Base-by-base conservation (phyloP, 2,797 vertebrate species). In the Neosilurus mollespiculum region DNA sequence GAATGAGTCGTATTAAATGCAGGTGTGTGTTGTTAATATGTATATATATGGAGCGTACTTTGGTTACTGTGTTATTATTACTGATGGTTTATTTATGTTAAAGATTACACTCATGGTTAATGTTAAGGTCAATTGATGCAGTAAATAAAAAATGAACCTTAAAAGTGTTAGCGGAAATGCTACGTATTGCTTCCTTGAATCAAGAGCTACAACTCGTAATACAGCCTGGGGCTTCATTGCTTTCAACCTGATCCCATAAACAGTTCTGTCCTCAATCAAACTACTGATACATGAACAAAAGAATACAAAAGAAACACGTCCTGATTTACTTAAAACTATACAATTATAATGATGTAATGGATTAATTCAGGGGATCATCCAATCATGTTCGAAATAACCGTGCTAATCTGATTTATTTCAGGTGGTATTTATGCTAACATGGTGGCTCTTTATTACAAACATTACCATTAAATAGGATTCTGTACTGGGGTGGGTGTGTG, bases 181-280 rank as follows among this genome's bases (percentile, higher is more conserved):
- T 77, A 16, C 62, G 20, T 49, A 64, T 70, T 85, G 79, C 64
- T 84, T 76, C 78, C 77, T 81, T 70, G 9, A 61, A 77, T 20
- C 53, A 76, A 62, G 3, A 58, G 14, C 51, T 7, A 34, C 5
- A 15, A 9, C 24, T 26, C 20, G n/a, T 76, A 14, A 69, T 15
- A 34, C 54, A 61, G n/a, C 34, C 12, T 69, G 59, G 18, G 15
- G 2, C 16, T 59, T 58, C 1, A 49, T n/a, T 0, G 3, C 12
- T 77, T 77, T 11, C 20, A 78, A 70, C 54, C 34, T 83, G 24
- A 61, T 37, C 4, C 16, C 58, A 5, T 6, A 77, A 78, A 7
- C 34, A 24, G 54, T 6, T 24, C 9, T 20, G 43, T 0, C 20
- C n/a, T 56, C 53, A 56, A 6, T 56, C 6, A 24, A 24, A 15